Percentiles rank a stretch among this genome's conserved stretches.
These are phyloP conservation scores for Diloba caeruleocephala DNA, from an alignment of 2,888 invertebrate genomes.

Conservation along the genomic window DNA sequence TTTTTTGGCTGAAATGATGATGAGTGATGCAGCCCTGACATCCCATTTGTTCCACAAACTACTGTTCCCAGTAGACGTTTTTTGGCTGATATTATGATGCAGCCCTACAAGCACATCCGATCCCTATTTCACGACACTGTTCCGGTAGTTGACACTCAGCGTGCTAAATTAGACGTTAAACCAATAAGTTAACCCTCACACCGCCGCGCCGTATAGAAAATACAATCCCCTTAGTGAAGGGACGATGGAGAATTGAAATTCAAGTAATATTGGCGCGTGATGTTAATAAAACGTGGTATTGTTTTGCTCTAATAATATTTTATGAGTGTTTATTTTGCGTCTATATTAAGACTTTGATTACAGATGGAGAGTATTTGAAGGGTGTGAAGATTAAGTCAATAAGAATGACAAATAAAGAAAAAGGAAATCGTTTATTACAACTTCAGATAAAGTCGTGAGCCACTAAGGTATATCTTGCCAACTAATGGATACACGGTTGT, in stretches of 20 bases:
- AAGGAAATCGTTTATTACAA: no score
- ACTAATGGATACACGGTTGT: no score
- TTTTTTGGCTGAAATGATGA: no score
- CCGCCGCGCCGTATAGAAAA: slow-evolving; percentile 45
- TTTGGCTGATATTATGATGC: no score
- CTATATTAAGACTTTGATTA: slow-evolving; percentile 9
- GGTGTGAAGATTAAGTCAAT: background rate
- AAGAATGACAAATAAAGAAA: no score
- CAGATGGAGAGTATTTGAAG: background rate
- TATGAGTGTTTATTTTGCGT: slow-evolving; percentile 18
- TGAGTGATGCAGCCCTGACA: no score
- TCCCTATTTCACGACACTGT: slow-evolving; percentile 32
- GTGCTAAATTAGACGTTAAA: slow-evolving; percentile 64
- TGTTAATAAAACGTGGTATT: slow-evolving; percentile 38
- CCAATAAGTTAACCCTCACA: slow-evolving; percentile 57
- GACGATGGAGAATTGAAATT: slow-evolving; percentile 54
- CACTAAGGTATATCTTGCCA: no score
- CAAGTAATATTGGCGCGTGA: slow-evolving; percentile 49
- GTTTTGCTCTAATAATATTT: slow-evolving; percentile 31
- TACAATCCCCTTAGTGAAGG: slow-evolving; percentile 45
- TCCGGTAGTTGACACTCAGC: slow-evolving; percentile 26
- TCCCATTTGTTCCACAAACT: no score
- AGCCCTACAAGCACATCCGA: slow-evolving; percentile 17
- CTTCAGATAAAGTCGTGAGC: no score
- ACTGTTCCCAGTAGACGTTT: no score